phyloP scores from a whole-genome alignment of 2,888 invertebrate genomes.

The Chromoteleia sp. region DNA sequence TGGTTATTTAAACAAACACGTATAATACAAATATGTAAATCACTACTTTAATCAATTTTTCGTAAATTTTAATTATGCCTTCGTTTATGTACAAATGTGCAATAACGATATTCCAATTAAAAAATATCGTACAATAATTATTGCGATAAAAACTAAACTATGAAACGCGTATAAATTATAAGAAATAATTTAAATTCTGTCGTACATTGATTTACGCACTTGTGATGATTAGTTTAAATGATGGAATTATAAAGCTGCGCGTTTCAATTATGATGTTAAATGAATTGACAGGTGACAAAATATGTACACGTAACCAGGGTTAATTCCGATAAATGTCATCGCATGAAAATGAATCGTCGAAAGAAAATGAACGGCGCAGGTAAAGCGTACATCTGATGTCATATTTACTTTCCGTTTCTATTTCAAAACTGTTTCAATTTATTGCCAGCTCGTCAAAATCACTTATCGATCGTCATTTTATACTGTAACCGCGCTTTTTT shows the following conservation, averaged over 20 bases:
- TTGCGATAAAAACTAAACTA: background rate
- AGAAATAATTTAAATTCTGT: slow-evolving; percentile 1
- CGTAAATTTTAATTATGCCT: too few relatives aligned
- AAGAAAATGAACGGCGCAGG: slow-evolving; percentile 40
- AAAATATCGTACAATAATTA: background rate
- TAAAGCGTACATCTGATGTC: slow-evolving; percentile 50
- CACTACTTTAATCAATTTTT: too few relatives aligned
- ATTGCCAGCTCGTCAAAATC: slow-evolving; percentile 50
- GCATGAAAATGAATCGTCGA: too few relatives aligned
- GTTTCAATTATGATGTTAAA: slow-evolving; percentile 16
- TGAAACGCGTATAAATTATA: slow-evolving; percentile 10
- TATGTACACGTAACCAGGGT: slow-evolving; percentile 26
- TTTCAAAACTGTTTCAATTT: slow-evolving; percentile 47
- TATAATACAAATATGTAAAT: too few relatives aligned
- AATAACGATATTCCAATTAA: background rate
- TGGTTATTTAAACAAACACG: too few relatives aligned
- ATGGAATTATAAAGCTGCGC: slow-evolving; percentile 16
- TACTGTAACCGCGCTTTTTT: slow-evolving; percentile 5
- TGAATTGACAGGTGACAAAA: slow-evolving; percentile 40
- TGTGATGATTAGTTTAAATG: slow-evolving; percentile 18
- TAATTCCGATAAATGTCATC: slow-evolving; percentile 61
- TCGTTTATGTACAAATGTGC: too few relatives aligned
- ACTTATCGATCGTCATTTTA: slow-evolving; percentile 35
- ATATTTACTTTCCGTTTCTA: slow-evolving; percentile 53
- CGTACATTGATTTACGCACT: background rate